A percentile compares a stretch with the other conserved stretches of the same genome.
Evolutionary conservation across 2,797 vertebrate species (phyloP).

Genomic region (Clamator glandarius): DNA sequence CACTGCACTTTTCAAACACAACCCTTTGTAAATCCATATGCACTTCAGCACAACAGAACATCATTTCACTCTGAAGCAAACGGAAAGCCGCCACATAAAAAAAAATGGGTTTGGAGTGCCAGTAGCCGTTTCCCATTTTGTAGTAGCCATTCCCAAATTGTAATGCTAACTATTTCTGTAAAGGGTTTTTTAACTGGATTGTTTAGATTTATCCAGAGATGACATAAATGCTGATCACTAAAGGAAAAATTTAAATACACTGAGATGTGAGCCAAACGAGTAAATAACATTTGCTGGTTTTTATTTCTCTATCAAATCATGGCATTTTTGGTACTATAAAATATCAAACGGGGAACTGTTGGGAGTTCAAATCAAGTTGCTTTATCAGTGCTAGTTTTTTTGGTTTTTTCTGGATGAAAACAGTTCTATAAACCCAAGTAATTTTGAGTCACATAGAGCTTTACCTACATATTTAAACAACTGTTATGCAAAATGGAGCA

Average conservation of each 20-base stretch:
- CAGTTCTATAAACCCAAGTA: not conserved
- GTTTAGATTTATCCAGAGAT: not conserved
- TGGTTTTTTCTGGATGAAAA: not conserved
- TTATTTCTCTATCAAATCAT: not conserved
- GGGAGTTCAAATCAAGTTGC: not conserved
- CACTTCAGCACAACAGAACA: not conserved
- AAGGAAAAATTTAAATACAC: not conserved
- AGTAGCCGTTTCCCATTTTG: conserved; percentile 39
- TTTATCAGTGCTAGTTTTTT: not conserved
- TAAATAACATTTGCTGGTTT: not conserved
- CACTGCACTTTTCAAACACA: too few relatives aligned
- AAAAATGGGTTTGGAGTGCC: not conserved
- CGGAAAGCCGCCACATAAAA: not conserved
- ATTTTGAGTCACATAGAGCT: not conserved
- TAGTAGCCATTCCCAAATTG: not conserved
- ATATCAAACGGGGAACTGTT: not conserved
- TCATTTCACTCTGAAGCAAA: not conserved
- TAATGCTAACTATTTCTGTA: not conserved
- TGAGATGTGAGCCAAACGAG: not conserved
- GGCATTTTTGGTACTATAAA: not conserved
- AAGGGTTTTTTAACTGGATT: not conserved
- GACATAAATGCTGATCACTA: not conserved
- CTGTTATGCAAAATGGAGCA: not conserved
- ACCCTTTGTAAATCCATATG: not conserved
- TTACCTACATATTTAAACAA: not conserved